Conservation (phyloP, 2,113 vertebrate genomes). For the Ondatra zibethicus region DNA sequence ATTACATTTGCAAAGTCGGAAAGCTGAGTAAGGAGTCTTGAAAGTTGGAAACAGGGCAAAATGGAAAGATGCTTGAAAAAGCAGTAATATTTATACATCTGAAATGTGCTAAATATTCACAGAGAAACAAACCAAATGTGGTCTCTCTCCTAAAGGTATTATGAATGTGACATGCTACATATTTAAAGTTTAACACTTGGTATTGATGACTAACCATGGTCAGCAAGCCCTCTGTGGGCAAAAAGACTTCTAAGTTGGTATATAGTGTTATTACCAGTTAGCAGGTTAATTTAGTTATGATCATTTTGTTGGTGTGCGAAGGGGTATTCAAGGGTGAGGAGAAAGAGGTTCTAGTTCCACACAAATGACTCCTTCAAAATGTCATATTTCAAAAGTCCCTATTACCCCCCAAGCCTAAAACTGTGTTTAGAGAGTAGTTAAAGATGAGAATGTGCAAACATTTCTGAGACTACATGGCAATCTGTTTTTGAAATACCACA, state of each 20-base stretch:
- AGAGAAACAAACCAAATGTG: neutral
- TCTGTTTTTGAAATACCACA: constrained; percentile 11
- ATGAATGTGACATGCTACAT: neutral
- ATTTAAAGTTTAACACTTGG: constrained; percentile 44
- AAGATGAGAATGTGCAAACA: neutral
- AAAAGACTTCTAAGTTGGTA: constrained; percentile 9
- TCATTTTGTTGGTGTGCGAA: neutral
- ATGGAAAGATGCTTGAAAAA: neutral
- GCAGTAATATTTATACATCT: neutral
- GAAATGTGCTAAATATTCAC: constrained; percentile 28
- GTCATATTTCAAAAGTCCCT: neutral
- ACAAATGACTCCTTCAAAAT: neutral
- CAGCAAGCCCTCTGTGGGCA: neutral
- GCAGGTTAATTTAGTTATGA: neutral
- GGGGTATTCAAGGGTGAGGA: neutral
- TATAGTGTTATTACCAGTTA: neutral
- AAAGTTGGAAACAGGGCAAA: neutral
- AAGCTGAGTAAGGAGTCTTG: neutral
- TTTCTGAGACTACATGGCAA: neutral
- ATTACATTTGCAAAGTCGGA: constrained; percentile 17
- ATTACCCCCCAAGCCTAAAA: neutral
- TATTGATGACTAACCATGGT: neutral
- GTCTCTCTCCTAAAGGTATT: neutral
- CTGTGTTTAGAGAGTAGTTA: neutral
- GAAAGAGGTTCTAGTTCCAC: neutral